Percentiles rank a stretch among this genome's conserved stretches.
Evolutionary conservation across 2,113 vertebrate genomes (phyloP).

Genomic region (Tinamus guttatus): DNA sequence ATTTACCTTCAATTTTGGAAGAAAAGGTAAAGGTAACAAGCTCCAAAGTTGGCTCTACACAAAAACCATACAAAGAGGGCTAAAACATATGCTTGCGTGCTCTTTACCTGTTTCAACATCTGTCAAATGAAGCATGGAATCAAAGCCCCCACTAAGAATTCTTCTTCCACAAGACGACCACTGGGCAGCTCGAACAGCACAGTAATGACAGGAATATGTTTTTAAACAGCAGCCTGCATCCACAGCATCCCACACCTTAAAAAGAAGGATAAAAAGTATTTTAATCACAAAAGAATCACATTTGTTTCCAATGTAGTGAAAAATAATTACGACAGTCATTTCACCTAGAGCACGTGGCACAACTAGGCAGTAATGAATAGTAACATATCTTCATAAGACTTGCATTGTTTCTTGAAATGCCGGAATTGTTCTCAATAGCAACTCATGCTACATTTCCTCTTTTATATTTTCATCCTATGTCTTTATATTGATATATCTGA

Average conservation of each 20-base stretch:
- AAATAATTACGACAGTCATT: not conserved
- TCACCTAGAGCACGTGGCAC: too few relatives aligned
- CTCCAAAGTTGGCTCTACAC: not conserved
- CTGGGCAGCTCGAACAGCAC: slow-evolving; percentile 87
- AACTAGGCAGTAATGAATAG: not conserved
- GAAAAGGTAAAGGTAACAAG: not conserved
- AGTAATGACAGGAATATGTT: slow-evolving; percentile 83
- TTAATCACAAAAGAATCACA: not conserved
- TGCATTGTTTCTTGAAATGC: slow-evolving; percentile 3
- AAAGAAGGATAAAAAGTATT: slow-evolving; percentile 32
- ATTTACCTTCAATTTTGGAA: not conserved
- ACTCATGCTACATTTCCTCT: not conserved
- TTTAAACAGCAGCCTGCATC: slow-evolving; percentile 87
- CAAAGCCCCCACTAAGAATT: slow-evolving; percentile 93
- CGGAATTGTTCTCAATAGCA: not conserved
- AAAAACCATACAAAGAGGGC: not conserved
- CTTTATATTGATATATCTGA: not conserved
- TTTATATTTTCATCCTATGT: not conserved
- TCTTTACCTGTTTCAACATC: slow-evolving; percentile 91
- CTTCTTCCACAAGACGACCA: slow-evolving; percentile 90
- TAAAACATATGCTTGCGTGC: not conserved
- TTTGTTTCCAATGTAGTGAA: not conserved
- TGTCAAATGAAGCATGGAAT: slow-evolving; percentile 86
- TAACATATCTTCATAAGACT: not conserved
- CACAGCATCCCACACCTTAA: slow-evolving; percentile 92